These are phyloP conservation scores for Papilio polytes DNA, from an alignment of 1,140 invertebrate species.

Conservation along the genomic window DNA sequence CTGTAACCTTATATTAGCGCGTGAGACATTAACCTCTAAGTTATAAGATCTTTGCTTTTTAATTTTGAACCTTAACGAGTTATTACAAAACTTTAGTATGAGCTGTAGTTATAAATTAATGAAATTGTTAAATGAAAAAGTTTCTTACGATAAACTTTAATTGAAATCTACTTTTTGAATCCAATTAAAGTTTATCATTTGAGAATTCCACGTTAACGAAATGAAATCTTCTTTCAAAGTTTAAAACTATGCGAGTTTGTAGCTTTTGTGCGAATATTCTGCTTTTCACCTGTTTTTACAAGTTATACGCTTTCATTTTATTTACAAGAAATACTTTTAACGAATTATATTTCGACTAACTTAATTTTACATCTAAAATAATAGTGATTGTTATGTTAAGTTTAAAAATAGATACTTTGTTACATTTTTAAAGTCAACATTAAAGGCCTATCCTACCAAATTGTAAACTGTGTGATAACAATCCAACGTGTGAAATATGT, in stretches of 20 bases:
- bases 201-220: slow-evolving; percentile 27
- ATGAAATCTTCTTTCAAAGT: slow-evolving; percentile 25
- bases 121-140: slow-evolving; percentile 23
- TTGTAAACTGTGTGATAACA: too few relatives aligned
- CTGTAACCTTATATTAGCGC: not conserved
- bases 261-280: not conserved
- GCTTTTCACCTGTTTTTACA: not conserved
- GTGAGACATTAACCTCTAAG: not conserved
- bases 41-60: not conserved
- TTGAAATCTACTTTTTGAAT: slow-evolving; percentile 30
- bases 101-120: slow-evolving; percentile 13
- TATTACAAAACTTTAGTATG: not conserved
- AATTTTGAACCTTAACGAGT: slow-evolving; percentile 2
- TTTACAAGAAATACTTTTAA: not conserved
- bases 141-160: slow-evolving; percentile 25
- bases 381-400: too few relatives aligned
- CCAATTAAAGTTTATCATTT: slow-evolving; percentile 30
- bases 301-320: not conserved
- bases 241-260: slow-evolving; percentile 23
- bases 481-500: too few relatives aligned
- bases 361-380: too few relatives aligned
- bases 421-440: too few relatives aligned
- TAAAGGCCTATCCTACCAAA: too few relatives aligned
- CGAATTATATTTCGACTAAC: not conserved
- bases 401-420: too few relatives aligned